Evolutionary conservation across 2,888 invertebrate genomes (phyloP), one percentile per base, ranked within the genome.

Genomic region (Uloborus plumipes): DNA sequence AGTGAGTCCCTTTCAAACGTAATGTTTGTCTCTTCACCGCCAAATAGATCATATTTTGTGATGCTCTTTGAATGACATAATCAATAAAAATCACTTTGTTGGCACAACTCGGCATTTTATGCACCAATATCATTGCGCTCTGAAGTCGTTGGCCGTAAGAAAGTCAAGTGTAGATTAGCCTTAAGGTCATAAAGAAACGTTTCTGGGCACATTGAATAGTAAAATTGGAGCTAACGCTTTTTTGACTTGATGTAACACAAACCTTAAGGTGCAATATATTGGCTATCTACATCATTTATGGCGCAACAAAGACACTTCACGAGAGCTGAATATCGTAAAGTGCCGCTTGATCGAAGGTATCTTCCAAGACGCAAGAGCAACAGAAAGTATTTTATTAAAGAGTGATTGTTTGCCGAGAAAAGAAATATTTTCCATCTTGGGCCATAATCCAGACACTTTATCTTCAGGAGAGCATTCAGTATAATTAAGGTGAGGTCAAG

Each of bases 221-320:
- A 67, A 79, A 79, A 66, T 62, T 61, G 59, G 61, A 72, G 65
- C 72, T 73, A 73, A 79, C 53, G 58, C 61, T 73, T 47, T 64
- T 31, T 67, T 65, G n/a, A 67, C 39, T 50, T 39, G 66, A 61
- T 59, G 58, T 66, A 71, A 71, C 49, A 47, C 26, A 50, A 51
- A 50, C 71, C 65, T 71, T 67, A 67, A 73, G 65, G 79, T 72
- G 72, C 26, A 65, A 61, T 73, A 79, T 72, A 51, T 22, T 26
- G 26, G 59, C 66, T 72, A 79, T 79, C 79, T 79, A 53, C 72
- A 79, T 72, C 79, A 65, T 79, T 79, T 79, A 79, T 67, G 72
- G 59, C 26, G 49, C 79, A 66, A 67, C 72, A 79, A 79, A 79
- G 72, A 73, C 79, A 66, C 72, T 78, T 73, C 72, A 71, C 66